Evolutionary conservation across 2,797 vertebrate genomes (phyloP), one percentile per base, ranked within the genome.

Genomic region (Arrhamphus sclerolepis): DNA sequence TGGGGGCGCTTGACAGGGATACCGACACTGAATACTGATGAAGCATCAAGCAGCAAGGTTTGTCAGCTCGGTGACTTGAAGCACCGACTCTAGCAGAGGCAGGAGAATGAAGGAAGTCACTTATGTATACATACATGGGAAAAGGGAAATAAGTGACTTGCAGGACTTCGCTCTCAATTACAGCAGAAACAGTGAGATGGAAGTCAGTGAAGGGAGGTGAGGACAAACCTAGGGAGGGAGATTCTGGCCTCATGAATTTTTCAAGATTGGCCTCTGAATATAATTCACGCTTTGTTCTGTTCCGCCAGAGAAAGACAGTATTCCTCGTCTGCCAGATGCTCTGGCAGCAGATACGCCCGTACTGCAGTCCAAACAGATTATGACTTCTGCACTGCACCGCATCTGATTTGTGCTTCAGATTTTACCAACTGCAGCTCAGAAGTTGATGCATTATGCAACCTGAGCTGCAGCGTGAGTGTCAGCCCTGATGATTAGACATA

Each of bases 221-320:
- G 7, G 17, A 43, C n/a, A 43, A 56, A 54, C 61, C 38, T 21
- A 42, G 24, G 49, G 7, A 34, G 21, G 11, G 20, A 56, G 59
- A 28, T 58, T 77, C 59, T 64, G 46, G 20, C 16, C 49, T 79
- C 70, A 77, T 85, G 69, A 69, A 82, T 82, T 20, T 79, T 77
- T 83, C 70, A 82, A 24, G 20, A 24, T 53, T 39, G 64, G 63
- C 70, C 41, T 62, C 62, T 11, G 51, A 56, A 53, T 3, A 39
- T 46, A 50, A 77, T 31, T 67, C 59, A 56, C 39, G 57, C 57
- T 19, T 21, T 46, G 63, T 47, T 63, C 51, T 59, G 59, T 40
- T 65, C 56, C 56, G 53, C 62, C 41, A 51, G 17, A 56, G 47
- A 64, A 46, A 63, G 54, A 60, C 58, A 2, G 47, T 40, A 13